These are phyloP conservation scores for Sebastolobus alascanus DNA, from an alignment of 2,797 vertebrate genomes.

Conservation along the genomic window DNA sequence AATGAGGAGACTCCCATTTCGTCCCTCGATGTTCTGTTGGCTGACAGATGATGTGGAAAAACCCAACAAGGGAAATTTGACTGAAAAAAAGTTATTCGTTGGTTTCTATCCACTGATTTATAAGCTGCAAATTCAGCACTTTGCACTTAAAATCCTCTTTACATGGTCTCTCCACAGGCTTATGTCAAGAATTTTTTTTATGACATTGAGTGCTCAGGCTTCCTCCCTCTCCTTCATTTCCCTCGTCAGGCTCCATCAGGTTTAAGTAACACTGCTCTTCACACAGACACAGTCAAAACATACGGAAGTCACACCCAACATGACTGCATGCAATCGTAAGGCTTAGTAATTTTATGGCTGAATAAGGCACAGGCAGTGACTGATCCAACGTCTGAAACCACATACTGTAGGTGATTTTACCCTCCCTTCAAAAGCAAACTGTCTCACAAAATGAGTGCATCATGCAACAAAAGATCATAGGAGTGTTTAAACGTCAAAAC, in stretches of 20 bases:
- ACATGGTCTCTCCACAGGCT: constrained; percentile 14
- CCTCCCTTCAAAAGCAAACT: background rate
- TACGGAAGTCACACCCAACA: constrained; percentile 13
- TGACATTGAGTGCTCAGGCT: constrained; percentile 10
- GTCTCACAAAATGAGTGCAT: constrained; percentile 19
- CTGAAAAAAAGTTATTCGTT: background rate
- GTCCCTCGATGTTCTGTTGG: constrained; percentile 23
- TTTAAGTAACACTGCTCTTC: constrained; percentile 36
- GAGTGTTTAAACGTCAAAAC: background rate
- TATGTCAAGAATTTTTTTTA: constrained; percentile 15
- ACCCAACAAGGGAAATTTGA: constrained; percentile 25
- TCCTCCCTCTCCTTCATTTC: constrained; percentile 20
- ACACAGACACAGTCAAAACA: constrained; percentile 19
- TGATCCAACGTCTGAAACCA: background rate
- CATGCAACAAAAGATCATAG: background rate
- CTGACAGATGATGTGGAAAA: constrained; percentile 33
- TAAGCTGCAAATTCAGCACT: constrained; percentile 41
- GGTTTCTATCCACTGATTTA: constrained; percentile 14
- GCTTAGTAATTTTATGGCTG: background rate
- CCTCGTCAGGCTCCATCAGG: constrained; percentile 36
- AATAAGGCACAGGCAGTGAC: background rate
- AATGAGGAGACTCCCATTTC: constrained; percentile 40
- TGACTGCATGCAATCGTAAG: background rate
- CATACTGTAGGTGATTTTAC: background rate
- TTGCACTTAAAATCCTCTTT: constrained; percentile 30